Base-by-base conservation (phyloP, 37 sponge, comb jelly and placozoan genomes). In the Bolinopsis microptera region DNA sequence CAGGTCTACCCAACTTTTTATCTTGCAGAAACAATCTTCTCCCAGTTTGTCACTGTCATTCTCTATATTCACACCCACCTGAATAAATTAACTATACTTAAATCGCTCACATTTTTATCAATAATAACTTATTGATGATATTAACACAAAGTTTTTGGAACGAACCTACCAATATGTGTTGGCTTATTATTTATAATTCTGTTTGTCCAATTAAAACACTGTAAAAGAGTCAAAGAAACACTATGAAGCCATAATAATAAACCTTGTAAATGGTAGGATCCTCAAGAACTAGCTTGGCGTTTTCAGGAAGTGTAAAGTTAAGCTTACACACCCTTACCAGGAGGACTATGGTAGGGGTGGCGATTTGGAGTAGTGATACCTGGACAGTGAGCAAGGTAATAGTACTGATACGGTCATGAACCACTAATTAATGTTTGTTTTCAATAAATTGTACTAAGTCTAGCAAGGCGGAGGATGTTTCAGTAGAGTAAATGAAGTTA, bases 221-320 rank as follows among this genome's bases (percentile, higher is more conserved):
- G n/a, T n/a, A n/a, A n/a, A n/a, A n/a, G n/a, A n/a, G n/a, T n/a
- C n/a, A n/a, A n/a, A n/a, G n/a, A n/a, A n/a, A n/a, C n/a, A n/a
- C n/a, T n/a, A n/a, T n/a, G n/a, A n/a, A n/a, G n/a, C n/a, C n/a
- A n/a, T n/a, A n/a, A n/a, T n/a, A n/a, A n/a, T n/a, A 40, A 36
- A 86, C 90, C 90, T 86, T 86, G 41, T 25, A 41, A n/a, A 86
- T 86, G 3, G n/a, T 86, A 1, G 90, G 90, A 25, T 86, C 90
- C 61, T 39, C 90, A 24, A 86, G 26, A 16, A 86, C 90, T 24
- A 26, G 1, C 35, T 38, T 39, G 0, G 39, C 61, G 35, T 86
- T 86, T 39, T 38, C 1, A 21, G 90, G 90, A 16, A 86, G 26
- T 22, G 36, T 39, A 39, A 86, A 41, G 48, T 39, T 21, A 27